phyloP scores from a whole-genome alignment of 2,113 vertebrate species.

The Onychorhynchus coronatus region DNA sequence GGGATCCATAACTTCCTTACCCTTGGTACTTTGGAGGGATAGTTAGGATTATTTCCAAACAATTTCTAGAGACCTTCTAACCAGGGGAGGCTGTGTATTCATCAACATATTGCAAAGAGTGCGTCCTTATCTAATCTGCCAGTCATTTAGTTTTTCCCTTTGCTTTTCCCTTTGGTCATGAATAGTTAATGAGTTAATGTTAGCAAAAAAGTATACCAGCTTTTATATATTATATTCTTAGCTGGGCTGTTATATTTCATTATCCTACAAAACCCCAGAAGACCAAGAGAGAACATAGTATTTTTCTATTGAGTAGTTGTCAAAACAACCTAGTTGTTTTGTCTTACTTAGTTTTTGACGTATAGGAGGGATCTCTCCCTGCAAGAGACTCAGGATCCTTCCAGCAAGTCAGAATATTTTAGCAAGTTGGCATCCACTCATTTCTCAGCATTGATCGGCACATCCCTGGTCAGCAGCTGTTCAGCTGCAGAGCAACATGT shows the following conservation, averaged over 20 bases:
- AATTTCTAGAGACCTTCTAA: background rate
- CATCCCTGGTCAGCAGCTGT: background rate
- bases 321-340: background rate
- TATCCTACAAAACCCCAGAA: background rate
- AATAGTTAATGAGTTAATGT: background rate
- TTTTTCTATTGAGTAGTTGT: background rate
- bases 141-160: background rate
- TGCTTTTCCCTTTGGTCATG: background rate
- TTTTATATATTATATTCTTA: background rate
- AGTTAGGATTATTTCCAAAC: background rate
- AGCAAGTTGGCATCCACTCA: background rate
- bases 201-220: background rate
- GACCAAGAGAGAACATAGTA: accelerated
- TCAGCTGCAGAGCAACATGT: background rate
- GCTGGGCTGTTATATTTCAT: background rate
- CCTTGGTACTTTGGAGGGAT: background rate
- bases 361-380: background rate
- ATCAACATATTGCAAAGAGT: background rate
- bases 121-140: accelerated
- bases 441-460: background rate
- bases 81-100: background rate
- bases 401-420: background rate
- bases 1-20: background rate
- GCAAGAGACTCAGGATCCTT: background rate
- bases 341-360: background rate